Evolutionary conservation across 2,797 vertebrate species (phyloP).

Genomic region (Ptychadena robeensis): DNA sequence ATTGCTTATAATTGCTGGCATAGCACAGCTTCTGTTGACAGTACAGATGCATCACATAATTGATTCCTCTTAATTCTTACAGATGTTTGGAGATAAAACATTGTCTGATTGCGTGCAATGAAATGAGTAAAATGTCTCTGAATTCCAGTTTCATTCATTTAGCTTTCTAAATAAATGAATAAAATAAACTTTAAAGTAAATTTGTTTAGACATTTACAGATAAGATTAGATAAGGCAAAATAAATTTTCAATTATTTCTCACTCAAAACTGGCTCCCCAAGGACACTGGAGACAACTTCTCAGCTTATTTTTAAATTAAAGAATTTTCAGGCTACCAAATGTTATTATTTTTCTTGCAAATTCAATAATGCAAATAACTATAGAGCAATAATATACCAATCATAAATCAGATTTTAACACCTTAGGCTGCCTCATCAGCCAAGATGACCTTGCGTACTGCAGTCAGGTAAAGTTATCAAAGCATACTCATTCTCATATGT

Average conservation of each 20-base stretch:
- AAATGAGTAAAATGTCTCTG: constrained; percentile 25
- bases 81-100: constrained; percentile 51
- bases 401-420: too few relatives aligned
- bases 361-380: too few relatives aligned
- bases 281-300: too few relatives aligned
- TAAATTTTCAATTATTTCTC: neutral
- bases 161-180: neutral
- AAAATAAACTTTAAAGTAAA: constrained; percentile 18
- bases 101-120: constrained; percentile 15
- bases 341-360: too few relatives aligned
- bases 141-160: constrained; percentile 23
- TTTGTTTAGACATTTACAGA: neutral
- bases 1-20: constrained; percentile 44
- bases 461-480: too few relatives aligned
- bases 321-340: too few relatives aligned
- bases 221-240: neutral
- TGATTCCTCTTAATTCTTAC: constrained; percentile 48
- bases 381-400: too few relatives aligned
- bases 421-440: too few relatives aligned
- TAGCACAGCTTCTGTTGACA: constrained; percentile 29
- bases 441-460: too few relatives aligned
- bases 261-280: too few relatives aligned
- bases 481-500: too few relatives aligned
- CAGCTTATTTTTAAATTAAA: too few relatives aligned
- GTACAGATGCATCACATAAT: constrained; percentile 35